phyloP scores from a whole-genome alignment of 2,113 vertebrate species.

The Motacilla alba region DNA sequence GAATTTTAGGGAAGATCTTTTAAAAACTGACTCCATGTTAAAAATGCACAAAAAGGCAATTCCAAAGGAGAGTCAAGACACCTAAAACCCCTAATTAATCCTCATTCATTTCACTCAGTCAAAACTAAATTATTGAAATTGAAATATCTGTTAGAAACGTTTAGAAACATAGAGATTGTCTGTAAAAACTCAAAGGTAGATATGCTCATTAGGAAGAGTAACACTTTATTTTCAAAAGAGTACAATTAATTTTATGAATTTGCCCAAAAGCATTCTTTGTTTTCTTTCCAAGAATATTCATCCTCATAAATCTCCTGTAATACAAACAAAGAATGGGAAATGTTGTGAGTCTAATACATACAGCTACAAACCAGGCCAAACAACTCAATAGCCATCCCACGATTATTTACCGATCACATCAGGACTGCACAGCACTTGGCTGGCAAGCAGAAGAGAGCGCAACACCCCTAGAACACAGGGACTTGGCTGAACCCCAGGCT shows the following conservation, averaged over 20 bases:
- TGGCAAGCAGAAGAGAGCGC: neutral
- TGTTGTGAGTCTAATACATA: neutral
- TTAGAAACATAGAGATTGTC: neutral
- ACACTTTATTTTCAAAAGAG: neutral
- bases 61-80: neutral
- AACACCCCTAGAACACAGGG: neutral
- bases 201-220: neutral
- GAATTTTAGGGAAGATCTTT: neutral
- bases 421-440: neutral
- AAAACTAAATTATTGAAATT: neutral
- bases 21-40: neutral
- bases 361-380: neutral
- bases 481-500: neutral
- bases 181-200: neutral
- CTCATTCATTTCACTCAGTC: neutral
- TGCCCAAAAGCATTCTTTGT: conserved; percentile 23
- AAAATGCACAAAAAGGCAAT: neutral
- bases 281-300: conserved; percentile 15
- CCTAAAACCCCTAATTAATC: neutral
- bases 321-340: neutral
- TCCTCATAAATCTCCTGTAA: conserved; percentile 9
- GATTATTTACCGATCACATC: neutral
- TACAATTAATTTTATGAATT: neutral
- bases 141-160: neutral
- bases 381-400: neutral